Conservation (phyloP, 2,113 vertebrate species). For the Carollia perspicillata region DNA sequence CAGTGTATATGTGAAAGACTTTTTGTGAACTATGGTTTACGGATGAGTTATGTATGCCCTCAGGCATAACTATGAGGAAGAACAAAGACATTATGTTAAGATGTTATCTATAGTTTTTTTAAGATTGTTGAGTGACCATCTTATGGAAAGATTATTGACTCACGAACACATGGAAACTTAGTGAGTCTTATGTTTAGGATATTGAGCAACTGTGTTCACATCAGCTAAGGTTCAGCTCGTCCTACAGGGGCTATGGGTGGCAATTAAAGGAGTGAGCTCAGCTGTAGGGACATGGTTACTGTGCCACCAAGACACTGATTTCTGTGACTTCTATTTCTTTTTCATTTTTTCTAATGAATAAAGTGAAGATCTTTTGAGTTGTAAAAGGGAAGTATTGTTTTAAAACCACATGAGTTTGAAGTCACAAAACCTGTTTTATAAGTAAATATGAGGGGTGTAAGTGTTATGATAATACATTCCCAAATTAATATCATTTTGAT, state of each 20-base stretch:
- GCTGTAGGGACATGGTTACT: background rate
- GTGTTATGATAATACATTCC: background rate
- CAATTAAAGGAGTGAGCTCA: background rate
- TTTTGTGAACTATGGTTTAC: background rate
- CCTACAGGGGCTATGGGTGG: background rate
- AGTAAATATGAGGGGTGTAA: background rate
- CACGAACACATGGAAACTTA: background rate
- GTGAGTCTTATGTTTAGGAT: background rate
- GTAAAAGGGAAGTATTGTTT: background rate
- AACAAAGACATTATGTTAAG: background rate
- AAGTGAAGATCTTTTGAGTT: constrained; percentile 11
- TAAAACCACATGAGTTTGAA: background rate
- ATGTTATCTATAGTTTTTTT: background rate
- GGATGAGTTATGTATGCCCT: background rate
- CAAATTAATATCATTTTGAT: background rate
- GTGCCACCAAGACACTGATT: background rate
- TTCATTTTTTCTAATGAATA: constrained; percentile 41
- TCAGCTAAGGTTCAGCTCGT: background rate
- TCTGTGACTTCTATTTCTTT: constrained; percentile 2
- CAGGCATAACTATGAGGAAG: background rate
- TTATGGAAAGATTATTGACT: too few relatives aligned
- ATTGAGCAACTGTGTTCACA: background rate
- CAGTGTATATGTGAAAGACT: background rate
- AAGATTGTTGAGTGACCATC: background rate
- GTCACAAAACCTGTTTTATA: background rate